phyloP scores from a whole-genome alignment of 92 coral and sea anemone genomes.

The Porites lobata region DNA sequence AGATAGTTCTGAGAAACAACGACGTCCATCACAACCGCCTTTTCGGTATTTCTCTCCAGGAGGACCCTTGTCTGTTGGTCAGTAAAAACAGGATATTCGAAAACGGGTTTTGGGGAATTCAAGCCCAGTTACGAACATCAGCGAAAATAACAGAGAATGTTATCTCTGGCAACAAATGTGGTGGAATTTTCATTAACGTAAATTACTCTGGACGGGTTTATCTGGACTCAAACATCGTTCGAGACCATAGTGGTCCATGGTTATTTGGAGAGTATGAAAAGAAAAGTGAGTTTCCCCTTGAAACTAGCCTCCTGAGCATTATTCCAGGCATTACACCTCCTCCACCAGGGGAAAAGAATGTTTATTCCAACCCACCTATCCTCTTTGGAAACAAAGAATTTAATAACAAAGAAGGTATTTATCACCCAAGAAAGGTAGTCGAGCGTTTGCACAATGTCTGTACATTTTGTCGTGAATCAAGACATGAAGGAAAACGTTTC shows the following conservation, averaged over 20 bases:
- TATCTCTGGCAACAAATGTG: too few species aligned
- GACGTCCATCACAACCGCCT: slow-evolving; percentile 37
- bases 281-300: not conserved
- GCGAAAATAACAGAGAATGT: slow-evolving; percentile 16
- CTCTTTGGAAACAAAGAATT: slow-evolving; percentile 24
- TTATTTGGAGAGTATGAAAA: not conserved
- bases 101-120: not conserved
- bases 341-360: not conserved
- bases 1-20: slow-evolving; percentile 1
- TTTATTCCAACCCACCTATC: slow-evolving; percentile 16
- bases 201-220: too few species aligned
- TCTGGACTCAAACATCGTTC: slow-evolving; percentile 44
- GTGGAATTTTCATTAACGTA: too few species aligned
- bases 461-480: slow-evolving; percentile 40
- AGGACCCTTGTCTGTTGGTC: not conserved
- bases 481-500: not conserved
- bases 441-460: slow-evolving; percentile 14
- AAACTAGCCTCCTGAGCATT: not conserved
- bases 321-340: not conserved
- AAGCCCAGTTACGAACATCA: slow-evolving; percentile 32
- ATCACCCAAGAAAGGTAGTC: slow-evolving; percentile 8
- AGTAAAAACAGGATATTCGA: not conserved
- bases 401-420: slow-evolving; percentile 13
- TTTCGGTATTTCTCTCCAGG: slow-evolving; percentile 23
- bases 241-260: slow-evolving; percentile 50